A percentile compares a stretch with the other conserved stretches of the same genome.
These are phyloP conservation scores for Drosophila ohnishii DNA, from an alignment of 1,140 invertebrate genomes.

Conservation along the genomic window DNA sequence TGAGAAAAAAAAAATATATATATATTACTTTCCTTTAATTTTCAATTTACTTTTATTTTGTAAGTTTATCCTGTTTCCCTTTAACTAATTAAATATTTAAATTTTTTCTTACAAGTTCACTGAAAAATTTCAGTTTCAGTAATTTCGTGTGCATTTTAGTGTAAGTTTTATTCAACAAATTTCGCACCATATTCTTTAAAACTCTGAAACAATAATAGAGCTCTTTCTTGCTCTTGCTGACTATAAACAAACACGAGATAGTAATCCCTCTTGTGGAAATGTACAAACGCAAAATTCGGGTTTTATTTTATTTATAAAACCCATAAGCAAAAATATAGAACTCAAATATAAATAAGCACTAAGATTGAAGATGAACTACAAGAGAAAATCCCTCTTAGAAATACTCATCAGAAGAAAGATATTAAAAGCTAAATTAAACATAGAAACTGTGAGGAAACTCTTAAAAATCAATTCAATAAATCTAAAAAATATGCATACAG, in stretches of 20 bases:
- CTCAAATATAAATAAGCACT: constrained; percentile 15
- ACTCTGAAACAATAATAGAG: not conserved
- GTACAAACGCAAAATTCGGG: not conserved
- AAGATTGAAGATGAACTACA: not conserved
- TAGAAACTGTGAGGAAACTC: not conserved
- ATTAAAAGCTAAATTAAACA: not conserved
- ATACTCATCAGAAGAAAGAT: not conserved
- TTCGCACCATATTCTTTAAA: not conserved
- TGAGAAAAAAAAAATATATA: too few species aligned
- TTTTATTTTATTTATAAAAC: constrained; percentile 12
- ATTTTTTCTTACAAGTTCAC: too few species aligned
- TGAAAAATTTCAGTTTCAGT: not conserved
- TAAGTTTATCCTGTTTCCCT: too few species aligned
- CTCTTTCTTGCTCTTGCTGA: not conserved
- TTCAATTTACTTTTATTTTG: too few species aligned
- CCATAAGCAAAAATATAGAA: not conserved
- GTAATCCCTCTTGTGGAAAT: constrained; percentile 1
- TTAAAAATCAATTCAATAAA: not conserved
- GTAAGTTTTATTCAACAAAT: not conserved
- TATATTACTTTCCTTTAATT: too few species aligned
- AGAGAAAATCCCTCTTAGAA: not conserved
- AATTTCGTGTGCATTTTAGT: not conserved
- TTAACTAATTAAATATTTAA: too few species aligned
- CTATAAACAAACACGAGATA: constrained; percentile 1
- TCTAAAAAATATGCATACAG: too few species aligned